A percentile compares a stretch with the other conserved stretches of the same genome.
These are phyloP conservation scores for Pseudobourletiella spinata DNA, from an alignment of 1,140 invertebrate species.

Conservation along the genomic window DNA sequence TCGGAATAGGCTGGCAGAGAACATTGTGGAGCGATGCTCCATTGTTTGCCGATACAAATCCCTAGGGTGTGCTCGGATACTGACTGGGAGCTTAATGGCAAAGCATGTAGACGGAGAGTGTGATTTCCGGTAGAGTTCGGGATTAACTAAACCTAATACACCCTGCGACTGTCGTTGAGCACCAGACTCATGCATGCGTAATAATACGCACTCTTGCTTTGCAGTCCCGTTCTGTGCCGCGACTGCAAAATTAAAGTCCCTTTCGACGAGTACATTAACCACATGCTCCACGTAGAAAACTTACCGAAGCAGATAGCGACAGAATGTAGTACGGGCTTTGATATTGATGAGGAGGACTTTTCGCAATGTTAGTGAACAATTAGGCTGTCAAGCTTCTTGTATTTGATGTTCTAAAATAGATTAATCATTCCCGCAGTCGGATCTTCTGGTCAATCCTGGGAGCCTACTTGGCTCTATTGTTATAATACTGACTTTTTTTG, in stretches of 20 bases:
- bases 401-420: background rate
- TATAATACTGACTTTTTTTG: background rate
- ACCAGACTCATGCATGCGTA: no score
- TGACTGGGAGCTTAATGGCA: background rate
- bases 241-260: background rate
- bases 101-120: background rate
- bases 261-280: background rate
- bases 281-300: background rate
- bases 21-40: background rate
- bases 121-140: background rate
- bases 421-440: background rate
- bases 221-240: background rate
- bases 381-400: no score
- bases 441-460: background rate
- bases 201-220: background rate
- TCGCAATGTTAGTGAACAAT: background rate
- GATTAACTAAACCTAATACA: no score
- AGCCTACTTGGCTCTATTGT: background rate
- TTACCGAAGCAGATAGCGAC: background rate
- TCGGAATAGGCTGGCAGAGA: background rate
- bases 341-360: constrained; percentile 4
- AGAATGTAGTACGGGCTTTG: constrained; percentile 4
- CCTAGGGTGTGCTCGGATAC: background rate
- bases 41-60: background rate
- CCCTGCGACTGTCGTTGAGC: no score